phyloP scores from a whole-genome alignment of 2,888 invertebrate genomes.

The Acronicta psi region DNA sequence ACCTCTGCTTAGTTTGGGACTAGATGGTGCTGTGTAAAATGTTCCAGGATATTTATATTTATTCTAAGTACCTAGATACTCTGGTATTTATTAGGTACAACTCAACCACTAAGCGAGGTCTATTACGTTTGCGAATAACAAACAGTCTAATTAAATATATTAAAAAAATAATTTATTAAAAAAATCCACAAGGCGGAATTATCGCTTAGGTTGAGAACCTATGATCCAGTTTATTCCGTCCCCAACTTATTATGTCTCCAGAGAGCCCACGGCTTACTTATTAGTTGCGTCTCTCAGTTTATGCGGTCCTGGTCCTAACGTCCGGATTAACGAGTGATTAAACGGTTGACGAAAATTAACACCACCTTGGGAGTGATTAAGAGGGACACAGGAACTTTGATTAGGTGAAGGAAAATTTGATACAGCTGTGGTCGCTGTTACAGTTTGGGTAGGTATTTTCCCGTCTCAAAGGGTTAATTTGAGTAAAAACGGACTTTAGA shows the following conservation, averaged over 20 bases:
- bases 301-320: conserved; percentile 11
- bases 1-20: too few relatives aligned
- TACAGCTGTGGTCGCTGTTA: conserved; percentile 16
- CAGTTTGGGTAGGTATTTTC: conserved; percentile 21
- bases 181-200: too few relatives aligned
- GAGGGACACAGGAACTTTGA: conserved; percentile 29
- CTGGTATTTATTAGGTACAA: too few relatives aligned
- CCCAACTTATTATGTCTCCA: conserved; percentile 17
- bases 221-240: conserved; percentile 2
- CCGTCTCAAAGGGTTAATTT: conserved; percentile 34
- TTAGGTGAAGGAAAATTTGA: conserved; percentile 27
- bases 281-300: conserved; percentile 21
- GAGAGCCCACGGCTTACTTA: conserved; percentile 23
- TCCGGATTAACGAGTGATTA: conserved; percentile 33
- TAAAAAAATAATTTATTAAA: too few relatives aligned
- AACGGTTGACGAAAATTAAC: conserved; percentile 48
- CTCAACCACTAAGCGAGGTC: too few relatives aligned
- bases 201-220: too few relatives aligned
- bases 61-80: too few relatives aligned
- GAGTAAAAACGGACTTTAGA: conserved; percentile 21
- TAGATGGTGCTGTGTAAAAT: too few relatives aligned
- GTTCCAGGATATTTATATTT: too few relatives aligned
- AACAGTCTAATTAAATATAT: too few relatives aligned
- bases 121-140: too few relatives aligned
- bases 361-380: conserved; percentile 39